phyloP scores from a whole-genome alignment of 2,888 invertebrate species.

The Xylota sylvarum region DNA sequence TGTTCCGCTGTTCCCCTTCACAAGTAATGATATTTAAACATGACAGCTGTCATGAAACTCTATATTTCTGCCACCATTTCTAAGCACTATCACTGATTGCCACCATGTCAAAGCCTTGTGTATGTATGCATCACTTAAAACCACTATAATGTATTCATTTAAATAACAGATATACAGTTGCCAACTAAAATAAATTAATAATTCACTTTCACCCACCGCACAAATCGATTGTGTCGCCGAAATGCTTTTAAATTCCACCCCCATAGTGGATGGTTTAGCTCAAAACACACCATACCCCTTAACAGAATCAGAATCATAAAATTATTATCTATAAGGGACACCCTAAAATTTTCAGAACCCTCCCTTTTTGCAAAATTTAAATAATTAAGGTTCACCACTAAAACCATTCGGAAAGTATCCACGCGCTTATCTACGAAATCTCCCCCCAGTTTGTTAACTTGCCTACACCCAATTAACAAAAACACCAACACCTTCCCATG shows the following conservation, averaged over 20 bases:
- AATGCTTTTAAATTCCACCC: background rate
- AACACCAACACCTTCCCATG: background rate
- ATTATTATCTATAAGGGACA: conserved; percentile 38
- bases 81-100: too few species aligned
- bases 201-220: conserved; percentile 1
- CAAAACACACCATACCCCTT: background rate
- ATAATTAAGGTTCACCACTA: conserved; percentile 64
- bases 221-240: background rate
- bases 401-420: conserved; percentile 40
- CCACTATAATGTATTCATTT: background rate
- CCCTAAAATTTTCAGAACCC: background rate
- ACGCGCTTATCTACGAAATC: conserved; percentile 26
- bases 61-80: too few species aligned
- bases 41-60: too few species aligned
- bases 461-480: conserved; percentile 25
- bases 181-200: background rate
- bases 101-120: too few species aligned
- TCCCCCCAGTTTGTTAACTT: background rate
- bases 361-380: conserved; percentile 26
- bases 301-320: conserved; percentile 6
- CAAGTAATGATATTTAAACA: too few species aligned
- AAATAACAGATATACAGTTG: background rate
- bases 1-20: too few species aligned
- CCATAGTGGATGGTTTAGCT: background rate
- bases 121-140: background rate